Evolutionary conservation across 1,140 invertebrate species (phyloP).

Genomic region (Drosophila trapezifrons): DNA sequence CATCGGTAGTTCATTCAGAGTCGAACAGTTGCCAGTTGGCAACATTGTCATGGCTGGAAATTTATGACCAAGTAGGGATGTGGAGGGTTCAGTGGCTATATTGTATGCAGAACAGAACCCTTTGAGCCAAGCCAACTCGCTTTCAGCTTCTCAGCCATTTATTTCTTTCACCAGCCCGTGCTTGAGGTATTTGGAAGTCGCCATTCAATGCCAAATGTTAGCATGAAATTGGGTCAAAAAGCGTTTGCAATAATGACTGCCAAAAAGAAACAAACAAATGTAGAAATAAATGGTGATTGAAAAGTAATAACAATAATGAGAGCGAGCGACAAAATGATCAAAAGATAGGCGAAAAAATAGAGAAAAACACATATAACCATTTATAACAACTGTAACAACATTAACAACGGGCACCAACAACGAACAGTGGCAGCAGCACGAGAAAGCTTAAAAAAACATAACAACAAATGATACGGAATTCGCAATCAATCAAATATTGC

Average conservation of each 20-base stretch:
- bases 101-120: slow-evolving; percentile 34
- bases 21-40: slow-evolving; percentile 65
- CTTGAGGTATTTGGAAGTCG: slow-evolving; percentile 35
- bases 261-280: slow-evolving; percentile 29
- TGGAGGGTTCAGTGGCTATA: neutral
- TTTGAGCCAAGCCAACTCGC: slow-evolving; percentile 33
- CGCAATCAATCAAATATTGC: slow-evolving; percentile 83
- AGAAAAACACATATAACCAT: slow-evolving; percentile 42
- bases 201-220: slow-evolving; percentile 54
- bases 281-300: slow-evolving; percentile 60
- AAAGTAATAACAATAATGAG: slow-evolving; percentile 80
- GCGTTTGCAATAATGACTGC: slow-evolving; percentile 62
- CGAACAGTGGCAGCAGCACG: slow-evolving; percentile 42
- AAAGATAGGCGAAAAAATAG: slow-evolving; percentile 36
- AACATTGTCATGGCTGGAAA: slow-evolving; percentile 72
- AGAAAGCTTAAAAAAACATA: slow-evolving; percentile 79
- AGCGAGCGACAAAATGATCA: slow-evolving; percentile 71
- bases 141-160: slow-evolving; percentile 16
- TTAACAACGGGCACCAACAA: slow-evolving; percentile 38
- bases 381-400: slow-evolving; percentile 58
- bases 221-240: slow-evolving; percentile 71
- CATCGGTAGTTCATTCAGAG: slow-evolving; percentile 47
- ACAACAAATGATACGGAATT: slow-evolving; percentile 77
- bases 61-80: slow-evolving; percentile 49
- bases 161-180: slow-evolving; percentile 15